Conservation (phyloP, 2,797 vertebrate genomes). For the Myoxocephalus aenaeus region DNA sequence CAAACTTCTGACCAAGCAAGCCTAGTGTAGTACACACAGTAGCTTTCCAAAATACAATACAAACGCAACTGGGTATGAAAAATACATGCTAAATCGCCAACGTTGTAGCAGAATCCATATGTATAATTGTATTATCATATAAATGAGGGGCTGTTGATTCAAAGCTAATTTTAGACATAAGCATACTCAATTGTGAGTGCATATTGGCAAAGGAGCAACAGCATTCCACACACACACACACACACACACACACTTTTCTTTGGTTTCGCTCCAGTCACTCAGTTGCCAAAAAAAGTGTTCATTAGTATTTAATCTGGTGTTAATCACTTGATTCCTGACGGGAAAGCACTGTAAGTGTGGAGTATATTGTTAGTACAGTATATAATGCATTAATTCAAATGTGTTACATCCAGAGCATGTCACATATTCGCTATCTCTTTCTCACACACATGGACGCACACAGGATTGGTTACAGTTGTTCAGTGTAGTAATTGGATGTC, state of each 20-base stretch:
- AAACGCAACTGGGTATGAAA: conserved; percentile 7
- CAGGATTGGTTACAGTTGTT: conserved; percentile 12
- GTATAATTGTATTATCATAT: conserved; percentile 17
- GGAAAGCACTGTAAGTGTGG: conserved; percentile 5
- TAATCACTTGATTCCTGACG: conserved; percentile 18
- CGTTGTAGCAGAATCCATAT: conserved; percentile 7
- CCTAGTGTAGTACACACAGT: background rate
- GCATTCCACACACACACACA: background rate
- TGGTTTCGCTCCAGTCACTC: conserved; percentile 30
- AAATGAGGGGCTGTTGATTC: conserved; percentile 4
- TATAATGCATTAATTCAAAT: conserved; percentile 20
- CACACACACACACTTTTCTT: conserved; percentile 4
- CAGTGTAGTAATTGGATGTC: conserved; percentile 20
- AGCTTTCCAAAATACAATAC: background rate
- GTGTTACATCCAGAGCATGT: background rate
- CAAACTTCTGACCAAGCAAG: background rate
- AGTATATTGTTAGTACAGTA: background rate
- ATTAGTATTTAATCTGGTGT: conserved; percentile 16
- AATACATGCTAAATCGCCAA: background rate
- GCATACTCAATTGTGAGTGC: background rate
- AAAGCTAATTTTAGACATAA: conserved; percentile 2
- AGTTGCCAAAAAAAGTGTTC: conserved; percentile 32
- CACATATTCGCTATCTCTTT: background rate
- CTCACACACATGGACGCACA: background rate
- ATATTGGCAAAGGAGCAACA: conserved; percentile 1